Percentiles rank a stretch among this genome's conserved stretches.
Conservation (phyloP, 2,888 invertebrate genomes). For the Suillia variegata region DNA sequence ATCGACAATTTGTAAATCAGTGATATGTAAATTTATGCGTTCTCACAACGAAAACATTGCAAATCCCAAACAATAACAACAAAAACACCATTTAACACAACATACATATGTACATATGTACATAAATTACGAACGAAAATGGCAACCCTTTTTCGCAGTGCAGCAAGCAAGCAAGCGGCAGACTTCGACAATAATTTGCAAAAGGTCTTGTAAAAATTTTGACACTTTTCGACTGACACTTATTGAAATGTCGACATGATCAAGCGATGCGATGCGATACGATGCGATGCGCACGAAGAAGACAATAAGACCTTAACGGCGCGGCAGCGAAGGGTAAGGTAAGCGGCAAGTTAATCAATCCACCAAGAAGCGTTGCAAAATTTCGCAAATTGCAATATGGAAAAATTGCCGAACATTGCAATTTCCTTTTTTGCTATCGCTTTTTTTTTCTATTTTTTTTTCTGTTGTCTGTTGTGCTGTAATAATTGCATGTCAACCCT, state of each 20-base stretch:
- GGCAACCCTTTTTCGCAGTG: not conserved
- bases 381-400: not conserved
- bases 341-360: not conserved
- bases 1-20: too few species aligned
- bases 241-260: constrained; percentile 27
- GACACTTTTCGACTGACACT: constrained; percentile 8
- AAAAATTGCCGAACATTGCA: constrained; percentile 7
- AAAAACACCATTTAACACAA: not conserved
- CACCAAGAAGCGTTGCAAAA: not conserved
- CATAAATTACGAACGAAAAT: not conserved
- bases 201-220: constrained; percentile 4
- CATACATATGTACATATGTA: not conserved
- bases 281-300: too few species aligned
- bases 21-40: too few species aligned
- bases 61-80: too few species aligned
- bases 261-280: not conserved
- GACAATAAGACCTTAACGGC: too few species aligned
- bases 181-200: constrained; percentile 21
- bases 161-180: too few species aligned
- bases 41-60: too few species aligned
- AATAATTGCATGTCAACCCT: not conserved
- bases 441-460: too few species aligned
- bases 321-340: not conserved
- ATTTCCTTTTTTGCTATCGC: too few species aligned
- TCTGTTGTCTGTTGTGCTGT: too few species aligned